Evolutionary conservation across 2,888 invertebrate species (phyloP).

Genomic region (Drosophila mulleri): DNA sequence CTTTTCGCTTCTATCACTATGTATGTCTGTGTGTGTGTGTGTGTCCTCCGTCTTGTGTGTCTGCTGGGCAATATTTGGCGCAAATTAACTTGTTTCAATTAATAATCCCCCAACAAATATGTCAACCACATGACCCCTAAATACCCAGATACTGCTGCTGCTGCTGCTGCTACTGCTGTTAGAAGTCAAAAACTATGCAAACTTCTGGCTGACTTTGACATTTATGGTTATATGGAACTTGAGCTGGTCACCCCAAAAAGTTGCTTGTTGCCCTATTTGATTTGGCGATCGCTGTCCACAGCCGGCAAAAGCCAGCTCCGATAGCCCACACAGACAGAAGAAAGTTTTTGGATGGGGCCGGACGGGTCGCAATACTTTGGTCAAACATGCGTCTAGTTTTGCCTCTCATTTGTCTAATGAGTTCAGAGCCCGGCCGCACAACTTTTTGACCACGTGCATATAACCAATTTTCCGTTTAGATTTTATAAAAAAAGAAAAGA

Average conservation of each 20-base stretch:
- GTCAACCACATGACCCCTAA: constrained; percentile 74
- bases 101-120: constrained; percentile 84
- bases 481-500: constrained; percentile 23
- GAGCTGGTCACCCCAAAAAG: constrained; percentile 39
- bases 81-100: constrained; percentile 85
- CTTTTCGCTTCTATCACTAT: constrained; percentile 31
- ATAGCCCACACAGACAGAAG: constrained; percentile 29
- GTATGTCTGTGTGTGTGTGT: constrained; percentile 5
- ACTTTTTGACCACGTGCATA: constrained; percentile 58
- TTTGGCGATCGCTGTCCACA: constrained; percentile 52
- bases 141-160: constrained; percentile 17
- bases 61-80: constrained; percentile 72
- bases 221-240: constrained; percentile 76
- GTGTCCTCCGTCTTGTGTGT: constrained; percentile 32
- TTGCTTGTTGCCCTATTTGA: constrained; percentile 69
- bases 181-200: constrained; percentile 81
- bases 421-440: constrained; percentile 49
- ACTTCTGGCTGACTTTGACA: constrained; percentile 82
- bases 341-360: constrained; percentile 54
- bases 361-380: constrained; percentile 51
- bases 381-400: constrained; percentile 63
- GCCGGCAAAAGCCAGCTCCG: background rate
- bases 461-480: constrained; percentile 51
- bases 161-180: constrained; percentile 51
- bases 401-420: constrained; percentile 74